Evolutionary conservation across 2,797 vertebrate species (phyloP).

Genomic region (Tenualosa ilisha): DNA sequence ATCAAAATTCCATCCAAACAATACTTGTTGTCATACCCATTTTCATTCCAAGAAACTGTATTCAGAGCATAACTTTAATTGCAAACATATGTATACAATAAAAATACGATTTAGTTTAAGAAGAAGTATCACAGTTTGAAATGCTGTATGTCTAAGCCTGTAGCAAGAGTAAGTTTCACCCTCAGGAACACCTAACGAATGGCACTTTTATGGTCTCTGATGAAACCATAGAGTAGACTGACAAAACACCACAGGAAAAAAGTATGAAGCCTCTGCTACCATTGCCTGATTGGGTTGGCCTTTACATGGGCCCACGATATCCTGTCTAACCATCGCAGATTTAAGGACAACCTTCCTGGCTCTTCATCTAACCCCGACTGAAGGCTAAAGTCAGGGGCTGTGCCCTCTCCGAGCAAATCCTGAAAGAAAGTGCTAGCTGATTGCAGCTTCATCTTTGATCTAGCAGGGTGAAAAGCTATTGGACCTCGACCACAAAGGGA

Average conservation of each 20-base stretch:
- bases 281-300: constrained; percentile 46
- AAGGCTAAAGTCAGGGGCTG: constrained; percentile 56
- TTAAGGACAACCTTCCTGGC: constrained; percentile 63
- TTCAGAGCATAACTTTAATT: constrained; percentile 38
- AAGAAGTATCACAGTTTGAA: not conserved
- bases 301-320: constrained; percentile 54
- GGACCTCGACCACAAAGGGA: constrained; percentile 74
- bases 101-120: not conserved
- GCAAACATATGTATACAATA: constrained; percentile 27
- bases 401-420: constrained; percentile 69
- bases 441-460: constrained; percentile 74
- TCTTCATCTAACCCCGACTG: constrained; percentile 50
- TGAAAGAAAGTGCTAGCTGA: constrained; percentile 70
- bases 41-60: not conserved
- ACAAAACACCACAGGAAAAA: constrained; percentile 57
- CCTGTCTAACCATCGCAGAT: constrained; percentile 65
- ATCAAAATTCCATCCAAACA: constrained; percentile 39
- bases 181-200: not conserved
- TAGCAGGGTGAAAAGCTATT: constrained; percentile 71
- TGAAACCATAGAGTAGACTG: not conserved
- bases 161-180: not conserved
- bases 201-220: not conserved
- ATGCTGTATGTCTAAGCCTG: not conserved
- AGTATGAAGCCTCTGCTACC: constrained; percentile 59
- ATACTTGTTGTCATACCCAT: constrained; percentile 25